Evolutionary conservation across 2,888 invertebrate genomes (phyloP).

Genomic region (Malthinus seriepunctatus): DNA sequence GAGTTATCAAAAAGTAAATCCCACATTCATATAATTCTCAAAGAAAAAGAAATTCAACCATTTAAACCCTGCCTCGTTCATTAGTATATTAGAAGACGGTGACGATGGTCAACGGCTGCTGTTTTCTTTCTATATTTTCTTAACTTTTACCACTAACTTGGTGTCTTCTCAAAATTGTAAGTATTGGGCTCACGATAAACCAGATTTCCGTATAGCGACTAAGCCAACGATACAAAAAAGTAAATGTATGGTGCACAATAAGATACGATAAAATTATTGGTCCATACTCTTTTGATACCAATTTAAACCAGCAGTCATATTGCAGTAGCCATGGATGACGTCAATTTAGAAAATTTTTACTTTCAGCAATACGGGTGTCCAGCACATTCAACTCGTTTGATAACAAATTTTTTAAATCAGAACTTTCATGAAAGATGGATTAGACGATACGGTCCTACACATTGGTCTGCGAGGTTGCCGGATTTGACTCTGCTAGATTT

Average conservation of each 20-base stretch:
- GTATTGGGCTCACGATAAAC: conserved; percentile 10
- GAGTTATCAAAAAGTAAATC: conserved; percentile 6
- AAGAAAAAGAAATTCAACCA: conserved; percentile 10
- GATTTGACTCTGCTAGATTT: no score
- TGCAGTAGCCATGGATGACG: background rate
- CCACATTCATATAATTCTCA: conserved; percentile 4
- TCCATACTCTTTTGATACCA: conserved; percentile 7
- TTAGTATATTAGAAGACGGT: conserved; percentile 9
- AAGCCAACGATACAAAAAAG: conserved; percentile 2
- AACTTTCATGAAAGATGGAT: no score
- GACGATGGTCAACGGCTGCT: conserved; percentile 8
- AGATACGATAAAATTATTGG: conserved; percentile 11
- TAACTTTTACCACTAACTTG: no score
- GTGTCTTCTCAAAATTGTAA: background rate
- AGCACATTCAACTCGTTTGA: no score
- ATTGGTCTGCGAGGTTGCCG: no score
- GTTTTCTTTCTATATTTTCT: conserved; percentile 14
- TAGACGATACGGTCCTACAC: no score
- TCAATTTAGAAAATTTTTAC: no score
- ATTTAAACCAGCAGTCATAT: conserved; percentile 9
- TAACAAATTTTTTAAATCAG: no score
- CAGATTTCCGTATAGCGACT: conserved; percentile 15
- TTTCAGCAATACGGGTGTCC: no score
- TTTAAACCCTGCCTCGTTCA: conserved; percentile 10
- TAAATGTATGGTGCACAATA: conserved; percentile 6